These are phyloP conservation scores for Mythimna loreyi DNA, from an alignment of 2,888 invertebrate genomes.

Conservation along the genomic window DNA sequence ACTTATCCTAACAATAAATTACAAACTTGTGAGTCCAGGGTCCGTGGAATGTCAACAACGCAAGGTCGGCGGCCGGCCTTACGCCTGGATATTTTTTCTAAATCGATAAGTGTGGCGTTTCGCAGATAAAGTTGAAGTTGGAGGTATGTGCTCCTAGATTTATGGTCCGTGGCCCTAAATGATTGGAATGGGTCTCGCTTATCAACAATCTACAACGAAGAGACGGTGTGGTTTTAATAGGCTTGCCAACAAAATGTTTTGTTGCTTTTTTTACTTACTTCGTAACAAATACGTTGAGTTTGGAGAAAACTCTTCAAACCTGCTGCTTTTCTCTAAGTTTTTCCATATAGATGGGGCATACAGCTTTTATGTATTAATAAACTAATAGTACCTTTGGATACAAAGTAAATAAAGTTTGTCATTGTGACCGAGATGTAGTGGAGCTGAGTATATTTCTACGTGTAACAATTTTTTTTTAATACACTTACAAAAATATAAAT, in stretches of 20 bases:
- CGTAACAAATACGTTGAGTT: background rate
- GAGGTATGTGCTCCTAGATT: constrained; percentile 40
- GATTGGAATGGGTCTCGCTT: constrained; percentile 20
- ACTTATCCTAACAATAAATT: constrained; percentile 34
- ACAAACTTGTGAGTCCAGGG: constrained; percentile 38
- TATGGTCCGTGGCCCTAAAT: constrained; percentile 23
- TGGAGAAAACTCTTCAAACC: background rate
- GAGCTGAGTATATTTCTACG: too few relatives aligned
- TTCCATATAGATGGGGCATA: background rate
- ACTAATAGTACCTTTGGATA: too few relatives aligned
- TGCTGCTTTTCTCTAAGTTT: background rate
- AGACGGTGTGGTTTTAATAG: constrained; percentile 30
- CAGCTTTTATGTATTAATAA: background rate
- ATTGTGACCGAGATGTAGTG: too few relatives aligned
- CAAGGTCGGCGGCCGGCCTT: constrained; percentile 22
- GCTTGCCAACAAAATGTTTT: background rate
- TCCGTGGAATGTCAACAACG: constrained; percentile 48
- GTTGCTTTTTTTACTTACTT: background rate
- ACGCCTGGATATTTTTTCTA: constrained; percentile 41
- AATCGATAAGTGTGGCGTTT: constrained; percentile 48
- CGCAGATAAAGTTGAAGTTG: constrained; percentile 47
- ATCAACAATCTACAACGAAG: constrained; percentile 26
- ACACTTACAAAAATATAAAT: too few relatives aligned
- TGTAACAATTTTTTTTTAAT: too few relatives aligned
- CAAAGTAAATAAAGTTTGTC: too few relatives aligned